Conservation (phyloP, 2,797 vertebrate genomes). For the Microctenopoma stevenorrisi region DNA sequence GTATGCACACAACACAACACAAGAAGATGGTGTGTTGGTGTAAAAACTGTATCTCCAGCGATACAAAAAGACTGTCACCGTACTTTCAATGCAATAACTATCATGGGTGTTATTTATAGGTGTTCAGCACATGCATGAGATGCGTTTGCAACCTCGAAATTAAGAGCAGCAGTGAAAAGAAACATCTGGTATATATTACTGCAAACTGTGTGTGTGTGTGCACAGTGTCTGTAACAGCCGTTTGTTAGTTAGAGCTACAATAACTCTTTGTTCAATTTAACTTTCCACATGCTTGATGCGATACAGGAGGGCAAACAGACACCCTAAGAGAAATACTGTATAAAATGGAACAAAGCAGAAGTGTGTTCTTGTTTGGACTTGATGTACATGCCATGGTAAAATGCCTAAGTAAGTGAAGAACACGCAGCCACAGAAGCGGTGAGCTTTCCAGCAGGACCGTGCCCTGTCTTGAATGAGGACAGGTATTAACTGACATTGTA, state of each 20-base stretch:
- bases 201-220: constrained; percentile 8
- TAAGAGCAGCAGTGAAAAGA: constrained; percentile 34
- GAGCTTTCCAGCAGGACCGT: constrained; percentile 18
- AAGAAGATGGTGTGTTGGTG: constrained; percentile 10
- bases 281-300: constrained; percentile 23
- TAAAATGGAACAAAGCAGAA: constrained; percentile 30
- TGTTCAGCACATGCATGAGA: constrained; percentile 35
- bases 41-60: constrained; percentile 24
- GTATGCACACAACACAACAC: neutral
- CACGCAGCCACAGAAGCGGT: constrained; percentile 7
- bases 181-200: constrained; percentile 39
- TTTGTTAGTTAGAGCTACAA: constrained; percentile 13
- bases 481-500: constrained; percentile 17
- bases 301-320: constrained; percentile 16
- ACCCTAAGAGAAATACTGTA: constrained; percentile 9
- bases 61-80: constrained; percentile 13
- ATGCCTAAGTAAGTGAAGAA: constrained; percentile 36
- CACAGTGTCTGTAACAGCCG: neutral
- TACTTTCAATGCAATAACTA: constrained; percentile 16
- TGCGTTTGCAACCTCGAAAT: constrained; percentile 36
- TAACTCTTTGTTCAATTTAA: neutral
- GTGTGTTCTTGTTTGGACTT: constrained; percentile 60
- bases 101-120: constrained; percentile 36
- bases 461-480: constrained; percentile 26
- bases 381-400: constrained; percentile 18